A percentile compares a stretch with the other conserved stretches of the same genome.
Evolutionary conservation across 1,140 invertebrate genomes (phyloP).

Genomic region (Caenorhabditis remanei): DNA sequence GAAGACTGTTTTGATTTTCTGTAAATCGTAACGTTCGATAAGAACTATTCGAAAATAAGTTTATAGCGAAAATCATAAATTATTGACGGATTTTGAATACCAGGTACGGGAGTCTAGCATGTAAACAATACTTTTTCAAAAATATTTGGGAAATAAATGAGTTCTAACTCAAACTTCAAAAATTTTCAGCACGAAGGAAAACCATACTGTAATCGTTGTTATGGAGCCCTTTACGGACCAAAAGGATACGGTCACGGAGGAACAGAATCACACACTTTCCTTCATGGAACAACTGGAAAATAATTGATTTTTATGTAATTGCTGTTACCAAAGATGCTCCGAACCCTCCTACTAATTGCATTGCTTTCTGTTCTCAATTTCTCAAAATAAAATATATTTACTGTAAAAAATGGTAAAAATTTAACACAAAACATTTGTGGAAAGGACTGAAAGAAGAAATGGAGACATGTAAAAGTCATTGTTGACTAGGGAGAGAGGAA

Average conservation of each 20-base stretch:
- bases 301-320: neutral
- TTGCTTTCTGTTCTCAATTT: neutral
- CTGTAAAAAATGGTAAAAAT: neutral
- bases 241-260: slow-evolving; percentile 73
- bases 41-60: neutral
- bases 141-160: too few relatives aligned
- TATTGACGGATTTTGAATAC: neutral
- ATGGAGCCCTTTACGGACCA: slow-evolving; percentile 87
- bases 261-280: slow-evolving; percentile 74
- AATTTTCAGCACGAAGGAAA: slow-evolving; percentile 86
- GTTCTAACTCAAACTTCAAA: too few relatives aligned
- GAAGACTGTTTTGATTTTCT: too few relatives aligned
- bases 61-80: neutral
- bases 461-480: slow-evolving; percentile 58
- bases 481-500: slow-evolving; percentile 20
- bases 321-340: slow-evolving; percentile 19
- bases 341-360: neutral
- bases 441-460: slow-evolving; percentile 4
- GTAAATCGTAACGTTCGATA: too few relatives aligned
- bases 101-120: too few relatives aligned
- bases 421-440: neutral
- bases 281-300: slow-evolving; percentile 72
- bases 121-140: too few relatives aligned
- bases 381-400: slow-evolving; percentile 40
- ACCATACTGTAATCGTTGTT: slow-evolving; percentile 91